These are phyloP conservation scores for Apteryx mantelli DNA, from an alignment of 2,113 vertebrate species.

Conservation along the genomic window DNA sequence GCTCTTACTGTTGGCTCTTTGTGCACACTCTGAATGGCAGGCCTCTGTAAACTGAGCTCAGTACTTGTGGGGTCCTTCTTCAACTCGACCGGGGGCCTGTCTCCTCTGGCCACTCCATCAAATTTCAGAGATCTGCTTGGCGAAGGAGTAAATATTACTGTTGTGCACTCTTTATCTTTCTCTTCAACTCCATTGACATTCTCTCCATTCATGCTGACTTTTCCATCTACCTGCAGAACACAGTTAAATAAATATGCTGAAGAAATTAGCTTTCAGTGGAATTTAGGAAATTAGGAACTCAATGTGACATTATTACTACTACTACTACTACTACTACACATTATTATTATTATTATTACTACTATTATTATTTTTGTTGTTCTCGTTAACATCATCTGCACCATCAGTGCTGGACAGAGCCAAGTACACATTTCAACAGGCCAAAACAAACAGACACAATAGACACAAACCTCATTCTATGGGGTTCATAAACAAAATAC, in stretches of 20 bases:
- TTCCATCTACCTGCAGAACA: conserved; percentile 82
- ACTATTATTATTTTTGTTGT: not conserved
- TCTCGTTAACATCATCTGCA: not conserved
- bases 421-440: not conserved
- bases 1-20: conserved; percentile 77
- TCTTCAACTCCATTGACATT: conserved; percentile 59
- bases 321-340: not conserved
- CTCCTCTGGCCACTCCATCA: conserved; percentile 73
- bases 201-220: conserved; percentile 85
- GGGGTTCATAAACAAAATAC: not conserved
- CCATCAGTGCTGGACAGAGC: not conserved
- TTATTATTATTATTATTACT: not conserved
- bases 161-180: conserved; percentile 68
- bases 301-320: not conserved
- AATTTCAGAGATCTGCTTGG: conserved; percentile 74
- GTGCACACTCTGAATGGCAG: conserved; percentile 64
- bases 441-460: not conserved
- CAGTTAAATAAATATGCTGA: conserved; percentile 41
- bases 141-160: conserved; percentile 31
- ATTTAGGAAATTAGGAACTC: not conserved
- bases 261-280: not conserved
- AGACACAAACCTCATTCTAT: not conserved
- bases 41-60: conserved; percentile 77
- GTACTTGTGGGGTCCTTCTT: conserved; percentile 67
- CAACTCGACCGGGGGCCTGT: conserved; percentile 30